A percentile compares a stretch with the other conserved stretches of the same genome.
These are phyloP conservation scores for Fragum fragum DNA, from an alignment of 2,888 invertebrate genomes.

Conservation along the genomic window DNA sequence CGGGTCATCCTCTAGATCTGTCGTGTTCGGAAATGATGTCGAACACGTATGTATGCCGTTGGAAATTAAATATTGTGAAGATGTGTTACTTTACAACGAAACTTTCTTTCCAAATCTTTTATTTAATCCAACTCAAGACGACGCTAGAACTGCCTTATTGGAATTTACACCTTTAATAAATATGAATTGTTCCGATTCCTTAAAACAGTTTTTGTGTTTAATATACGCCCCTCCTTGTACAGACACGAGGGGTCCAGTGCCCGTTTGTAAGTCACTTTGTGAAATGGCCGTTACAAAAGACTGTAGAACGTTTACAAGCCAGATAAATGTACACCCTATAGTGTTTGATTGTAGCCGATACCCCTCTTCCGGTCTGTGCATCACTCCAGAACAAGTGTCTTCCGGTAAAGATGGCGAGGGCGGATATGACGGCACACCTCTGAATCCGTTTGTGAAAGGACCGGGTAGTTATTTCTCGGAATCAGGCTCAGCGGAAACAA, in stretches of 20 bases:
- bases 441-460: slow-evolving; percentile 24
- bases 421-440: slow-evolving; percentile 21
- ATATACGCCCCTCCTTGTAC: slow-evolving; percentile 60
- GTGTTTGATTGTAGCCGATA: slow-evolving; percentile 30
- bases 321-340: slow-evolving; percentile 30
- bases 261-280: slow-evolving; percentile 54
- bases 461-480: slow-evolving; percentile 19
- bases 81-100: slow-evolving; percentile 51
- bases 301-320: slow-evolving; percentile 46
- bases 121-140: slow-evolving; percentile 46
- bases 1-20: not conserved
- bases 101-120: slow-evolving; percentile 61
- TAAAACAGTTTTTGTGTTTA: slow-evolving; percentile 60
- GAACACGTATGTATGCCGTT: slow-evolving; percentile 31
- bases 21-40: slow-evolving; percentile 17
- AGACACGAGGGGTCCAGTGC: slow-evolving; percentile 41
- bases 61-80: slow-evolving; percentile 36
- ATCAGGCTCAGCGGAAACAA: slow-evolving; percentile 7
- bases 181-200: slow-evolving; percentile 40
- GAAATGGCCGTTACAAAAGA: slow-evolving; percentile 44
- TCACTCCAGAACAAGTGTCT: slow-evolving; percentile 25
- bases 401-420: slow-evolving; percentile 14
- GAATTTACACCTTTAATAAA: slow-evolving; percentile 56
- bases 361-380: slow-evolving; percentile 27
- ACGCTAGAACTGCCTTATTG: slow-evolving; percentile 38